Conservation (phyloP, 1,140 invertebrate genomes). For the Drosophila kikkawai region DNA sequence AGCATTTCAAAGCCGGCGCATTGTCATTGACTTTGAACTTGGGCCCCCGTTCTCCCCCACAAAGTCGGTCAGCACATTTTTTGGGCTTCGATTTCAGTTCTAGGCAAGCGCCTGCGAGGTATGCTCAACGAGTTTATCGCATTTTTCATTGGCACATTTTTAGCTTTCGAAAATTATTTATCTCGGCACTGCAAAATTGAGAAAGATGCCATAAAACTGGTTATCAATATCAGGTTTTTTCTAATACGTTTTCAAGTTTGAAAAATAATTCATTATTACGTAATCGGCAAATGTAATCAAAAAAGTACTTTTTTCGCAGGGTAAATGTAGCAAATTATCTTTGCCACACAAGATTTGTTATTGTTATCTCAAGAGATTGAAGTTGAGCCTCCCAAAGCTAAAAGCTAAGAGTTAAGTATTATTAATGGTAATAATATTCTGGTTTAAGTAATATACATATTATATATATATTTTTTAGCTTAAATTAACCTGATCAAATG, state of each 20-base stretch:
- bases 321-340: no score
- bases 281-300: neutral
- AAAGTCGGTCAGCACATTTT: constrained; percentile 47
- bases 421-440: no score
- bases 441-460: no score
- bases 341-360: no score
- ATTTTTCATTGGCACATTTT: constrained; percentile 6
- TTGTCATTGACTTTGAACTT: constrained; percentile 54
- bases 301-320: neutral
- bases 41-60: constrained; percentile 14
- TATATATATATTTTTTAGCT: no score
- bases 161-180: neutral
- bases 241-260: neutral
- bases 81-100: constrained; percentile 20
- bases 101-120: neutral
- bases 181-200: neutral
- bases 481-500: neutral
- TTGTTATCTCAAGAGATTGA: no score
- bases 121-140: constrained; percentile 20
- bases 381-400: no score
- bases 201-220: neutral
- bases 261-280: neutral
- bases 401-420: no score
- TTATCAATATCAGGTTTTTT: neutral
- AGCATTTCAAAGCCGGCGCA: constrained; percentile 32